Evolutionary conservation across 92 coral and sea anemone genomes (phyloP), one percentile per base, ranked within the genome.

Genomic region (Palythoa grandis): DNA sequence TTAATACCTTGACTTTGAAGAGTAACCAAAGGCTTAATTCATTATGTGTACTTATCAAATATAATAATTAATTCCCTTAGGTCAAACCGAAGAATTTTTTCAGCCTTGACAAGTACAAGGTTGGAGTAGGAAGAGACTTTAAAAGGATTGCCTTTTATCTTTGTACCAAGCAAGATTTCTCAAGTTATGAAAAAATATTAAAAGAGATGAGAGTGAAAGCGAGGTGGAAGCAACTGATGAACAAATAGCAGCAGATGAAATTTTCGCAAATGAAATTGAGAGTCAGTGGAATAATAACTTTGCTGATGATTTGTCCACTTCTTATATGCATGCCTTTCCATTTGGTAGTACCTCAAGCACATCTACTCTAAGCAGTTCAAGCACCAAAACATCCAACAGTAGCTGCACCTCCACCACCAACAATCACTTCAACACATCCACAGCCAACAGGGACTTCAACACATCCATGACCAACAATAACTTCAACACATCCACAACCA

Each of bases 121-220:
- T 63, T 5, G 29, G 69, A 63, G 25, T n/a, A 16, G 69, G 69
- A 63, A 63, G 35, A 17, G 69, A 63, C 11, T 63, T 63, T n/a
- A 63, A 17, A 63, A 63, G 69, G 69, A 0, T 63, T 63, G 69
- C 19, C 22, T 63, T 63, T 63, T 63, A 63, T 63, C 69, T 20
- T 63, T 63, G 69, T 20, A 20, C 69, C 5, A 0, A n/a, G 69
- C 7, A 63, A n/a, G 69, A 63, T 20, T 63, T 24, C 60, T 38
- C 79, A 71, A 20, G 76, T 20, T 63, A 63, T 63, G 69, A 63
- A 63, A 63, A 63, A 19, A 63, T 63, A 63, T n/a, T 63, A 63
- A 63, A 63, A 20, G 67, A 60, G 35, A 19, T 63, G 25, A 63
- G 24, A 50, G 50, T 39, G 77, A 72, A 39, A 25, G 50, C 0